Base-by-base conservation (phyloP, 2,113 vertebrate genomes). In the Zosterops pallidus region DNA sequence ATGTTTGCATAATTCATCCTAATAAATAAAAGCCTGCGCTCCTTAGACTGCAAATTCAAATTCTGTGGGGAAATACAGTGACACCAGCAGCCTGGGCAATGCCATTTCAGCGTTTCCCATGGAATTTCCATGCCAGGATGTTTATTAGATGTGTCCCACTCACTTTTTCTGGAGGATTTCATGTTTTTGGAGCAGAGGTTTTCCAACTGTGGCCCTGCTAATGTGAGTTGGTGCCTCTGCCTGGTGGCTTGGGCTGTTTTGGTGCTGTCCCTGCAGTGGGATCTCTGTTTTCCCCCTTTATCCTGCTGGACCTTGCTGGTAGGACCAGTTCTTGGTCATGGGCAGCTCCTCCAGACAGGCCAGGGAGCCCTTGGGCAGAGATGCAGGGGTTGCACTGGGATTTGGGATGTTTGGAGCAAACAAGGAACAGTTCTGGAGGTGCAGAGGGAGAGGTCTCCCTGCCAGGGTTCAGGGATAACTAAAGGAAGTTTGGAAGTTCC, bases 241-340 rank as follows among this genome's bases (percentile, higher is more conserved):
- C 7, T 12, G 37, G 9, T 18, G 63, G 5, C 2, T 55, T 24
- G 57, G 35, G 57, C 86, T 77, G 67, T 11, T 84, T 78, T 78
- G 47, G 20, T 65, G 76, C 77, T 72, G 29, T 11, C 46, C 53
- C 50, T 65, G 65, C 81, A 47, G 12, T 21, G 50, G 16, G 3
- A 17, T n/a, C 9, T 1, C 57, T 11, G 1, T 1, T 7, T 31
- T 35, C 29, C 46, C 10, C 0, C 41, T 53, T 8, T 15, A 4
- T 37, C 41, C 67, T 42, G 62, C 25, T 29, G 44, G 13, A 29
- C 31, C 50, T 39, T 16, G 39, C 2, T 9, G 62, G 33, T 2
- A 2, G 57, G 37, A 0, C 4, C 10, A 8, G 18, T 5, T 7
- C 12, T 22, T 31, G 64, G 9, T 9, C 0, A 0, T 21, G 70